Evolutionary conservation across 2,888 invertebrate genomes (phyloP).

Genomic region (Thereva unica): DNA sequence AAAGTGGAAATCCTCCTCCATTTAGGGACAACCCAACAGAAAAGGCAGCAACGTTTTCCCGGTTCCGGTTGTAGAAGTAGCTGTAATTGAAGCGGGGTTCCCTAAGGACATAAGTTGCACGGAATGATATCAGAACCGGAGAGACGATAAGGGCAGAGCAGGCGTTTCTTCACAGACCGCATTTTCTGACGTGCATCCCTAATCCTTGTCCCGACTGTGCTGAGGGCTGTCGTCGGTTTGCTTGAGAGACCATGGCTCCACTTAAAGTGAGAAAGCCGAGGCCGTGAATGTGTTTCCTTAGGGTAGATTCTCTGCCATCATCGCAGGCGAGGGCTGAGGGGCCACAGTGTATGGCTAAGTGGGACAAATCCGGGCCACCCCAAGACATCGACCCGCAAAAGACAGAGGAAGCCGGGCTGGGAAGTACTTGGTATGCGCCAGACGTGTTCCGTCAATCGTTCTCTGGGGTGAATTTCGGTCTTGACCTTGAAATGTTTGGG

Average conservation of each 20-base stretch:
- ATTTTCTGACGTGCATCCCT: constrained; percentile 32
- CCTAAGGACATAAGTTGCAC: constrained; percentile 14
- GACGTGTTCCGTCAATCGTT: constrained; percentile 36
- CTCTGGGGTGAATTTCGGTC: constrained; percentile 33
- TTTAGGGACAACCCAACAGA: neutral
- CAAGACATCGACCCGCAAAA: constrained; percentile 14
- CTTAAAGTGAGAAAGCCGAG: constrained; percentile 25
- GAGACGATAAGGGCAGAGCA: neutral
- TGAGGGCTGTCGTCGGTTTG: constrained; percentile 11
- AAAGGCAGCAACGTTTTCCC: constrained; percentile 7
- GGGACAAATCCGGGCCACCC: constrained; percentile 25
- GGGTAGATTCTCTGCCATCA: constrained; percentile 15
- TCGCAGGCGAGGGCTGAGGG: constrained; percentile 3
- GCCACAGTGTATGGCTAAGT: constrained; percentile 13
- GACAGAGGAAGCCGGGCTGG: neutral
- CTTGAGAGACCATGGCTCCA: constrained; percentile 6
- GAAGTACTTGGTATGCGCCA: constrained; percentile 36
- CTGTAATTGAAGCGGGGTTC: neutral
- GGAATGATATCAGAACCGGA: constrained; percentile 8
- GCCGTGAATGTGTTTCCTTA: constrained; percentile 17
- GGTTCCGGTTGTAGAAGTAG: constrained; percentile 7
- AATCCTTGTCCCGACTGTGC: constrained; percentile 13
- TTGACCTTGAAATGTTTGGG: constrained; percentile 38
- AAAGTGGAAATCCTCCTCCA: constrained; percentile 9
- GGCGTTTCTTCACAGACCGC: constrained; percentile 30